Evolutionary conservation across 64 coral and sea anemone species (phyloP).

Genomic region (Montipora capricornis): DNA sequence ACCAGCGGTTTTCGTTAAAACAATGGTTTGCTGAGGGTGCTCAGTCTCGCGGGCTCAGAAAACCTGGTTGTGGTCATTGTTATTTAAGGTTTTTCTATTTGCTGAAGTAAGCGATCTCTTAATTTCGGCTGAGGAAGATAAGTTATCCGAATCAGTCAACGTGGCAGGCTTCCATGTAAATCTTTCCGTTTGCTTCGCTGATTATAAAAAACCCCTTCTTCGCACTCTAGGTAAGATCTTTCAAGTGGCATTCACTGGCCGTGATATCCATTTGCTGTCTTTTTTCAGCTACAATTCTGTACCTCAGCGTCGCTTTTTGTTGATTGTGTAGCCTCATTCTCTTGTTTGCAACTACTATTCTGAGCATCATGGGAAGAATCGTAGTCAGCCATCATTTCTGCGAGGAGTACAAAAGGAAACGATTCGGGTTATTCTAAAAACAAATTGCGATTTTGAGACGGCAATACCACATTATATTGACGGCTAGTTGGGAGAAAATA

Average conservation of each 20-base stretch:
- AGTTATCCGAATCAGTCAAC: background rate
- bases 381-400: slow-evolving; percentile 59
- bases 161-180: slow-evolving; percentile 7
- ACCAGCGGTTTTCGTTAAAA: no score
- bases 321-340: slow-evolving; percentile 56
- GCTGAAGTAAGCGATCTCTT: no score
- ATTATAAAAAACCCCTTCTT: slow-evolving; percentile 23
- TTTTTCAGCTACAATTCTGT: slow-evolving; percentile 37
- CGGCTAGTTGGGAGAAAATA: no score
- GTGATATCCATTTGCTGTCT: slow-evolving; percentile 54
- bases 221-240: slow-evolving; percentile 49
- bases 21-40: no score
- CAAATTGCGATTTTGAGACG: slow-evolving; percentile 9
- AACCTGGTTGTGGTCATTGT: no score
- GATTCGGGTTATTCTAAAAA: slow-evolving; percentile 12
- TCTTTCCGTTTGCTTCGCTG: slow-evolving; percentile 18
- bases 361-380: slow-evolving; percentile 45
- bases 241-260: slow-evolving; percentile 20
- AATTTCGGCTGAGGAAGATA: background rate
- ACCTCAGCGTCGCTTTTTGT: slow-evolving; percentile 36
- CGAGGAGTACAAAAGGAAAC: slow-evolving; percentile 27
- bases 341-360: slow-evolving; percentile 5
- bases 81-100: no score
- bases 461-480: slow-evolving; percentile 38
- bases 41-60: no score